These are phyloP conservation scores for Cryptosula pallasiana DNA, from an alignment of 2,888 invertebrate species.

Conservation along the genomic window DNA sequence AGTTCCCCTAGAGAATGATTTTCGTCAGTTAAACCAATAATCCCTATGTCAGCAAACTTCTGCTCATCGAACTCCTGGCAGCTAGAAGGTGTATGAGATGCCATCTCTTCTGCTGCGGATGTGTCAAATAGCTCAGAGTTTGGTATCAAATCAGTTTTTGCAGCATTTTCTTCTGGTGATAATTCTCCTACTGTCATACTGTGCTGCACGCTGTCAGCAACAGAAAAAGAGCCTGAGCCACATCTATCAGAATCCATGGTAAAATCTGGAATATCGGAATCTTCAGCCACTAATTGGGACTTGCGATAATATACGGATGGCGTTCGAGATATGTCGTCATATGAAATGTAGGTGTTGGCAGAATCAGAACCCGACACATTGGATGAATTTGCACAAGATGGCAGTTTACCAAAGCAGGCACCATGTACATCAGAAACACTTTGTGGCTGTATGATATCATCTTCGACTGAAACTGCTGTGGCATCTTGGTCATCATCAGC, in stretches of 20 bases:
- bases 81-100: no score
- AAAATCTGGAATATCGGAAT: constrained; percentile 11
- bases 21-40: no score
- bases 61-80: no score
- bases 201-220: no score
- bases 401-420: constrained; percentile 7
- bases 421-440: not conserved
- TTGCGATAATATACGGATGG: not conserved
- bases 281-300: not conserved
- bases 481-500: not conserved
- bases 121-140: no score
- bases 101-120: no score
- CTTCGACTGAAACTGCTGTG: not conserved
- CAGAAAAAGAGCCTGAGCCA: not conserved
- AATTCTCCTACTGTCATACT: no score
- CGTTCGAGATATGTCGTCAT: constrained; percentile 17
- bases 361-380: not conserved
- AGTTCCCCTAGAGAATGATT: no score
- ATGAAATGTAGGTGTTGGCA: constrained; percentile 1
- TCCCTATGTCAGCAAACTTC: no score
- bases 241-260: not conserved
- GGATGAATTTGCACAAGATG: not conserved
- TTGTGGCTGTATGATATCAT: not conserved
- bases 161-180: no score
- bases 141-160: no score